Conservation (phyloP, 2,888 invertebrate species). For the Yponomeuta plumbellus region DNA sequence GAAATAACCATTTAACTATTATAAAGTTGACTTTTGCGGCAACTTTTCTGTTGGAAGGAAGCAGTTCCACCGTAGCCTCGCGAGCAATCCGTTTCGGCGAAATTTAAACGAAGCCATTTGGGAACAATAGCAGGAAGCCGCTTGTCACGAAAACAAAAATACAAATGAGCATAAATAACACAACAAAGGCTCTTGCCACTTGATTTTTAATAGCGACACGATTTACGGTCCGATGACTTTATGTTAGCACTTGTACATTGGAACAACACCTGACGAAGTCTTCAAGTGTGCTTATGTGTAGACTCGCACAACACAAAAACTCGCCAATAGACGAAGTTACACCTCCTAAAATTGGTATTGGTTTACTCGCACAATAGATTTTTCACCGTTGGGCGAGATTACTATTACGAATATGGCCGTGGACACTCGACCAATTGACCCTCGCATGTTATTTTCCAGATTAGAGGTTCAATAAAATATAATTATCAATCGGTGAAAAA, state of each 20-base stretch:
- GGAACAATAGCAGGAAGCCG: conserved; percentile 8
- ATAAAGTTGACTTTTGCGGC: no score
- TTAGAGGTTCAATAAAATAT: no score
- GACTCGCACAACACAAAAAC: no score
- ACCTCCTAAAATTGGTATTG: no score
- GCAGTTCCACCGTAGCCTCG: background rate
- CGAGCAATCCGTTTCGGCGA: background rate
- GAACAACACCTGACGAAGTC: background rate
- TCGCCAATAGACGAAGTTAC: no score
- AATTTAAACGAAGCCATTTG: background rate
- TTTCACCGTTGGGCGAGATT: no score
- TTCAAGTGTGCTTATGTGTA: background rate
- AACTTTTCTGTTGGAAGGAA: background rate
- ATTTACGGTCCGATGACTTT: background rate
- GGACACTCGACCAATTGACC: no score
- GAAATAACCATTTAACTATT: no score
- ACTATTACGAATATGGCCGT: no score
- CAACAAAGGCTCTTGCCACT: background rate
- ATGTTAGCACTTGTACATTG: background rate
- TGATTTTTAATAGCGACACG: background rate
- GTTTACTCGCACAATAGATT: no score
- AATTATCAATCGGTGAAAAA: no score
- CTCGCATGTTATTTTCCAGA: no score
- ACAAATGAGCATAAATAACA: background rate
- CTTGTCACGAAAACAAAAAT: background rate